phyloP scores from a whole-genome alignment of 2,888 invertebrate genomes.

The Autographa pulchrina region DNA sequence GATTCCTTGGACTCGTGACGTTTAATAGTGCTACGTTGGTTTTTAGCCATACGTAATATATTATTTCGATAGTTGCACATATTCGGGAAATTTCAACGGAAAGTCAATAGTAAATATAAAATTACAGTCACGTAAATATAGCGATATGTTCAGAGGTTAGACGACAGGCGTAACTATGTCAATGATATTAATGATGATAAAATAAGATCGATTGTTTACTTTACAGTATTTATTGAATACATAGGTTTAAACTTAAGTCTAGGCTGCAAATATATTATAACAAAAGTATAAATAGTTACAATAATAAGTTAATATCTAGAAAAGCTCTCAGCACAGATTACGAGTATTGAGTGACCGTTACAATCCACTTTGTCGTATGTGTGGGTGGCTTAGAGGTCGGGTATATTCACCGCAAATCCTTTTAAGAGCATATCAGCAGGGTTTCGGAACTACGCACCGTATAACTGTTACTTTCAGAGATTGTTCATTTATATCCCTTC shows the following conservation, averaged over 20 bases:
- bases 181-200: no score
- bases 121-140: no score
- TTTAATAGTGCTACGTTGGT: no score
- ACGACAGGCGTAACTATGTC: no score
- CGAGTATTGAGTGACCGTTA: conserved; percentile 44
- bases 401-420: conserved; percentile 67
- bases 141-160: no score
- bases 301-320: conserved; percentile 33
- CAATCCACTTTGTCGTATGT: conserved; percentile 43
- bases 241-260: background rate
- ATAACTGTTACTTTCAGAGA: conserved; percentile 5
- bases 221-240: no score
- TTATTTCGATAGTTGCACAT: no score
- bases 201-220: no score
- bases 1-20: no score
- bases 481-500: conserved; percentile 10
- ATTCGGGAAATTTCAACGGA: no score
- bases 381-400: conserved; percentile 25
- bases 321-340: conserved; percentile 56
- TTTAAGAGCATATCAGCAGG: conserved; percentile 72
- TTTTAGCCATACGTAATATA: no score
- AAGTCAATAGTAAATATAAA: no score
- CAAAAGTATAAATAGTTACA: conserved; percentile 12
- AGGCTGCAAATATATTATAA: background rate
- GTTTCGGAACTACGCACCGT: conserved; percentile 40